Evolutionary conservation across 2,888 invertebrate genomes (phyloP).

Genomic region (Alitta virens): DNA sequence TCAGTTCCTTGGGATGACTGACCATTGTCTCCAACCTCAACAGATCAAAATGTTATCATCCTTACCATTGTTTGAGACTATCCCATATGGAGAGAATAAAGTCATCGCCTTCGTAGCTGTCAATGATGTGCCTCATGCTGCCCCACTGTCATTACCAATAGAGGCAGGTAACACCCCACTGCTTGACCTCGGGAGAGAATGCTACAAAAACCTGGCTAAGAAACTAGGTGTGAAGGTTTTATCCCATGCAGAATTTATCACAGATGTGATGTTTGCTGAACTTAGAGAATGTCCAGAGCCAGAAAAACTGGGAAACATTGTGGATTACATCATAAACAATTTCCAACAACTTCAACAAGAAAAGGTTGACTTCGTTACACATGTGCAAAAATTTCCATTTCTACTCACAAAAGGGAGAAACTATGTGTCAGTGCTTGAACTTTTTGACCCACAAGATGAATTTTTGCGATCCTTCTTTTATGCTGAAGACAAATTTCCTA

Average conservation of each 20-base stretch:
- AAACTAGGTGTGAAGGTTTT: slow-evolving; percentile 17
- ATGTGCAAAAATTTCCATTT: slow-evolving; percentile 24
- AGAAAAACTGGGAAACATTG: slow-evolving; percentile 12
- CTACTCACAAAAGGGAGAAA: slow-evolving; percentile 16
- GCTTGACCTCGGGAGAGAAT: slow-evolving; percentile 13
- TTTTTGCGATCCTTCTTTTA: slow-evolving; percentile 23
- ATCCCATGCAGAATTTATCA: neutral
- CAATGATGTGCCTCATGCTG: slow-evolving; percentile 17
- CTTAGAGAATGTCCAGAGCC: slow-evolving; percentile 2
- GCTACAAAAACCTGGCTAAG: slow-evolving; percentile 11
- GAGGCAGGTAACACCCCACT: slow-evolving; percentile 1
- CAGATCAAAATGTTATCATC: no score
- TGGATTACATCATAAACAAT: slow-evolving; percentile 23
- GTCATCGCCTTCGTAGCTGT: slow-evolving; percentile 14
- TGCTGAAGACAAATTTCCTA: slow-evolving; percentile 30
- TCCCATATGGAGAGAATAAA: no score
- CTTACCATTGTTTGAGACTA: no score
- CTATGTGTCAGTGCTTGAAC: slow-evolving; percentile 16
- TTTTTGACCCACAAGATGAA: slow-evolving; percentile 31
- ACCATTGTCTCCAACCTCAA: no score
- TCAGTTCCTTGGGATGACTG: no score
- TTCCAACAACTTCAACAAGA: neutral
- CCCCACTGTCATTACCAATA: slow-evolving; percentile 9
- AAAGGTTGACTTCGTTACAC: neutral
- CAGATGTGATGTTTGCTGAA: slow-evolving; percentile 16